Evolutionary conservation across 1,140 invertebrate species (phyloP), one percentile per base, ranked within the genome.

Genomic region (Colletes latitarsis): DNA sequence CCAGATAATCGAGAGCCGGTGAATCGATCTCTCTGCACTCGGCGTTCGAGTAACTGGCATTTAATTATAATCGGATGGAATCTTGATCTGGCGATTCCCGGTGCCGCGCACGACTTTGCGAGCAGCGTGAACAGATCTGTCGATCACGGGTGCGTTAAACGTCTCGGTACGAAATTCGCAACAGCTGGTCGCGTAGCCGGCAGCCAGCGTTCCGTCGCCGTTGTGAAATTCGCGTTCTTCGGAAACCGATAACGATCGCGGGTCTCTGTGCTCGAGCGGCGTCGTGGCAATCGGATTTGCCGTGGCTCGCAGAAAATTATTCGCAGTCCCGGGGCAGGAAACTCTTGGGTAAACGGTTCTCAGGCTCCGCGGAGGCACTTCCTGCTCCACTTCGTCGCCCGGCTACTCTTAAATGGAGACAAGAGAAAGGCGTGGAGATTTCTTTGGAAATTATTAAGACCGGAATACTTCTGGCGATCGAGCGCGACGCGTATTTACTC

Each of bases 401-500:
- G n/a, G 83, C 71, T 69, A 83, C 77, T 71, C 39, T 85, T 85
- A 63, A 81, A 84, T 70, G 77, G 82, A 85, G 83, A 85, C 82
- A 84, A 81, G 83, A 85, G 83, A 85, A 85, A 85, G 83, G 83
- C 83, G 82, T 85, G 77, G 82, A 81, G 83, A 85, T 85, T 85
- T 85, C 83, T 85, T 85, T 80, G 72, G 77, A 84, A 85, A 84
- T 85, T 84, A 85, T 84, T 72, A 81, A 84, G 70, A 81, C 66
- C 82, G 62, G 68, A 53, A 63, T 78, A 64, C 55, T 84, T 52
- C 62, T 53, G 64, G 10, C 58, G 69, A 77, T 66, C 82, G 82
- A 53, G 53, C 49, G 19, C 43, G 75, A 75, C 78, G 64, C 46
- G 53, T 57, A 39, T 71, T 81, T 84, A 74, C 77, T 80, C 69